Conservation (phyloP, 2,888 invertebrate species). For the Myopa testacea region DNA sequence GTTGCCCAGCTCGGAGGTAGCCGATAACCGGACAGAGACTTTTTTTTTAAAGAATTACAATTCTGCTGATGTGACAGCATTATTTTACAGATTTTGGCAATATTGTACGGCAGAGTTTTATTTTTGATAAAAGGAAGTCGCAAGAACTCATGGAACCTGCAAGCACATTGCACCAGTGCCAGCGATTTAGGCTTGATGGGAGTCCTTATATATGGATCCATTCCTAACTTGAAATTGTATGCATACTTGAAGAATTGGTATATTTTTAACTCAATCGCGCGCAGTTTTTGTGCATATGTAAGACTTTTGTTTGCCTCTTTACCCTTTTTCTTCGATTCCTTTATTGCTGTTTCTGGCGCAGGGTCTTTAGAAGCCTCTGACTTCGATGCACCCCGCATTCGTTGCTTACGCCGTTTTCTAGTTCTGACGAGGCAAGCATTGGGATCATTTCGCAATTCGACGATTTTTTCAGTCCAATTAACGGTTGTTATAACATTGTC, state of each 20-base stretch:
- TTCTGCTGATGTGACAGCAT: neutral
- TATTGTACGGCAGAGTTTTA: slow-evolving; percentile 21
- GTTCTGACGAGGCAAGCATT: neutral
- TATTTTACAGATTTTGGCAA: slow-evolving; percentile 16
- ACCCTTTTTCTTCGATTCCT: neutral
- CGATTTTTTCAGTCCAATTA: slow-evolving; percentile 63
- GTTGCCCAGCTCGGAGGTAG: slow-evolving; percentile 63
- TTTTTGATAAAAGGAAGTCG: slow-evolving; percentile 19
- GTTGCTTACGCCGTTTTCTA: slow-evolving; percentile 4
- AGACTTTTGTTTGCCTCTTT: slow-evolving; percentile 6
- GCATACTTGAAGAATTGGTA: slow-evolving; percentile 62
- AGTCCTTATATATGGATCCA: slow-evolving; percentile 39
- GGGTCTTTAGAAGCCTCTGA: neutral
- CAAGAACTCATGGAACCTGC: slow-evolving; percentile 45
- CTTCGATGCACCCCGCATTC: neutral
- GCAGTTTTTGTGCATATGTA: slow-evolving; percentile 26
- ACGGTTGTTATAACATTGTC: slow-evolving; percentile 52
- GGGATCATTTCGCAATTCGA: slow-evolving; percentile 51
- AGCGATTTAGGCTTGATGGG: slow-evolving; percentile 34
- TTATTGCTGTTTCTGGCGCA: neutral
- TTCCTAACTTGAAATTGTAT: slow-evolving; percentile 56
- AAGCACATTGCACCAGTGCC: slow-evolving; percentile 40
- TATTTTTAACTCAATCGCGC: slow-evolving; percentile 47
- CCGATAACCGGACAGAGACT: slow-evolving; percentile 16
- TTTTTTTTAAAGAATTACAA: neutral